phyloP scores from a whole-genome alignment of 2,113 vertebrate genomes.

The Nothobranchius kuhntae region DNA sequence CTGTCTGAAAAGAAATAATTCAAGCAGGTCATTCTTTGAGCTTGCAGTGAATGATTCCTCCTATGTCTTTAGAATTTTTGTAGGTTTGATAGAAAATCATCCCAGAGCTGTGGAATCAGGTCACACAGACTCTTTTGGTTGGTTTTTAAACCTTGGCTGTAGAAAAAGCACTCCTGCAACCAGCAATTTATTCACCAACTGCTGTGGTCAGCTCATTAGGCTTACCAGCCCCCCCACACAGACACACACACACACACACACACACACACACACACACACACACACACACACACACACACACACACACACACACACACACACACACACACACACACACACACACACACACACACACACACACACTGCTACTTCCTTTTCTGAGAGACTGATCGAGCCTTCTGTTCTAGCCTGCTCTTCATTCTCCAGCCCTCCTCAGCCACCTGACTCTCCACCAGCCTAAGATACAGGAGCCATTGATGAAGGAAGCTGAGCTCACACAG shows the following conservation, averaged over 20 bases:
- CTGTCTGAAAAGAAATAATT: constrained; percentile 53
- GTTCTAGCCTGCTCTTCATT: constrained; percentile 52
- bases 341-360: constrained; percentile 26
- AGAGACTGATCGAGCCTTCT: constrained; percentile 64
- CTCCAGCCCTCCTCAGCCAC: constrained; percentile 61
- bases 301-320: too few species aligned
- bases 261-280: too few species aligned
- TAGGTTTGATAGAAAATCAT: constrained; percentile 6
- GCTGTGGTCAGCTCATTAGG: constrained; percentile 57
- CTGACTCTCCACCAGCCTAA: constrained; percentile 64
- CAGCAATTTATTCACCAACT: constrained; percentile 44
- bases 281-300: too few species aligned
- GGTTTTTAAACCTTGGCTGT: constrained; percentile 10
- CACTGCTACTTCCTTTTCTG: constrained; percentile 44
- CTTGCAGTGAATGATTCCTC: constrained; percentile 32
- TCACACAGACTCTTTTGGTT: constrained; percentile 13
- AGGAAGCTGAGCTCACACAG: constrained; percentile 66
- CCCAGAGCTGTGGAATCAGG: constrained; percentile 1
- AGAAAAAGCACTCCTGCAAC: constrained; percentile 42
- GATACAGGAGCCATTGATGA: constrained; percentile 75
- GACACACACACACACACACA: too few species aligned
- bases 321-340: too few species aligned
- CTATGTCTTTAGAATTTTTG: constrained; percentile 2
- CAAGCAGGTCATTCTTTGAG: constrained; percentile 37
- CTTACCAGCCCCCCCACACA: constrained; percentile 20